These are phyloP conservation scores for Camelus dromedarius DNA, from an alignment of 2,113 vertebrate genomes.

Conservation along the genomic window DNA sequence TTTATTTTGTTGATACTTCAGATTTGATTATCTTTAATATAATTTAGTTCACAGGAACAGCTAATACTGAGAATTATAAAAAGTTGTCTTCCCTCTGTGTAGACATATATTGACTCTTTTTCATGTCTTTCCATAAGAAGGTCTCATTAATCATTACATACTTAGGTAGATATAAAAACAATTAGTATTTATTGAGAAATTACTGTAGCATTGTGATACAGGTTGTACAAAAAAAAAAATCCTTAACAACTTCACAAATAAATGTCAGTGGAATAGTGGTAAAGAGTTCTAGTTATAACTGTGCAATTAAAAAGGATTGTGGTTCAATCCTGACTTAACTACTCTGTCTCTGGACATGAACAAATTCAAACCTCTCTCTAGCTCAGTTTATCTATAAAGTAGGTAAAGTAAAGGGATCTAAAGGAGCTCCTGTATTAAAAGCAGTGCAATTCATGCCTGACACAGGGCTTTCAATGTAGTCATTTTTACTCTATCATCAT, in stretches of 20 bases:
- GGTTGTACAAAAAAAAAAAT: background rate
- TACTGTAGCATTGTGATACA: background rate
- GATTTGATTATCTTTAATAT: constrained; percentile 35
- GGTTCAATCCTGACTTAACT: background rate
- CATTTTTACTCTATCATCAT: background rate
- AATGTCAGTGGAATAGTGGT: background rate
- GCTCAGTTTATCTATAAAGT: background rate
- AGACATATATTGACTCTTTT: background rate
- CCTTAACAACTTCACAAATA: background rate
- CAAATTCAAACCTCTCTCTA: background rate
- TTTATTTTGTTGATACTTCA: background rate
- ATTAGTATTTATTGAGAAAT: background rate
- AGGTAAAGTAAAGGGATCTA: background rate
- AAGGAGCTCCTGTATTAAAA: background rate
- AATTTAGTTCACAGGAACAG: constrained; percentile 36
- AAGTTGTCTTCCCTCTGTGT: background rate
- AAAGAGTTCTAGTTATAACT: background rate
- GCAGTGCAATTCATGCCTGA: background rate
- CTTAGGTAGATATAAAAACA: background rate
- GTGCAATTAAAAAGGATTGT: background rate
- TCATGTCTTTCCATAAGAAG: background rate
- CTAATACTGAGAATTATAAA: background rate
- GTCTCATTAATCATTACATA: background rate
- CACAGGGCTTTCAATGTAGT: background rate
- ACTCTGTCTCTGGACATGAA: background rate